Evolutionary conservation across 1,140 invertebrate species (phyloP).

Genomic region (Homarus americanus): DNA sequence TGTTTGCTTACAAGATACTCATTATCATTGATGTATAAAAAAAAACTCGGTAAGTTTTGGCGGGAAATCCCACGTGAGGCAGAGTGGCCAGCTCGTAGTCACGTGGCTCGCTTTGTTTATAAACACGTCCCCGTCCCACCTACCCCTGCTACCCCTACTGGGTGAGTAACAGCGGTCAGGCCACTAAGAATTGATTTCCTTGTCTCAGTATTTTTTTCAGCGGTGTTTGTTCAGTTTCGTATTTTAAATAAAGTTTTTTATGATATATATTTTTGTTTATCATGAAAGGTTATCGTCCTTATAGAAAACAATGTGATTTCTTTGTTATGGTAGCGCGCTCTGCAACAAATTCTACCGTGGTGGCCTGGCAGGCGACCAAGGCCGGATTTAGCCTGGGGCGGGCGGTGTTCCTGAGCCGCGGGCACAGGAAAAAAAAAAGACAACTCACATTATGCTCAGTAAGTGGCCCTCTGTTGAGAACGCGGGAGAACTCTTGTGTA

Average conservation of each 20-base stretch:
- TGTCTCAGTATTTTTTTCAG: not conserved
- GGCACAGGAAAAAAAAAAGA: constrained; percentile 13
- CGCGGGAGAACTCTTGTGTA: constrained; percentile 35
- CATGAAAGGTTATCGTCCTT: not conserved
- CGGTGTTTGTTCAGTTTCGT: too few species aligned
- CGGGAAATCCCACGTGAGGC: constrained; percentile 41
- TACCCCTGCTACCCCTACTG: not conserved
- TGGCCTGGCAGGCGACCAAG: constrained; percentile 55
- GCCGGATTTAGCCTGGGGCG: constrained; percentile 65
- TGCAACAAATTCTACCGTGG: constrained; percentile 9
- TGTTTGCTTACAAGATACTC: not conserved
- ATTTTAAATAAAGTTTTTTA: too few species aligned
- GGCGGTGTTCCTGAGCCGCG: constrained; percentile 43
- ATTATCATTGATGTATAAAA: too few species aligned
- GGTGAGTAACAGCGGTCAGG: constrained; percentile 53
- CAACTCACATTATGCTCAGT: constrained; percentile 33
- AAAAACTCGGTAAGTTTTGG: constrained; percentile 38
- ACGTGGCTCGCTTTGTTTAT: constrained; percentile 70
- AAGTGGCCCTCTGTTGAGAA: constrained; percentile 38
- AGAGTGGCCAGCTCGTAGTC: constrained; percentile 25
- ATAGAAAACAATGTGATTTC: not conserved
- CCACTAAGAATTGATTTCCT: constrained; percentile 37
- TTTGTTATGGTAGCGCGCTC: constrained; percentile 35
- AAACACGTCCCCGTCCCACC: constrained; percentile 52
- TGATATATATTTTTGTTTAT: too few species aligned